Base-by-base conservation (phyloP, 1,140 invertebrate species). In the Drosophila sp. region DNA sequence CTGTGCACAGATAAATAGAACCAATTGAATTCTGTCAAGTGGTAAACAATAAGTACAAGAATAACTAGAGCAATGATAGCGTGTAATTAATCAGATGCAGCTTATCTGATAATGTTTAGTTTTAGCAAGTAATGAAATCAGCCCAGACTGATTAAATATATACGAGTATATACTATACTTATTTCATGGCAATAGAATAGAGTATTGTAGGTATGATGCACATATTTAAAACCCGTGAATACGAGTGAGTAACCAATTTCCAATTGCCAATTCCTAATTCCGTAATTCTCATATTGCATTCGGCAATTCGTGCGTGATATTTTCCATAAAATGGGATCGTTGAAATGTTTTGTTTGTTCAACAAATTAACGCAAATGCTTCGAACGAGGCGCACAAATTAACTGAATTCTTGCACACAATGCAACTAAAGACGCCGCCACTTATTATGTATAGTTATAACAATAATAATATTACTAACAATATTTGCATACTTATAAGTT, bases 301-400 rank as follows among this genome's bases (percentile, higher is more conserved):
- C 27, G 16, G 34, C 43, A 38, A 50, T 38, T 64, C 43, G 81
- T 86, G 74, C 81, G 81, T 86, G 82, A 84, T 58, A 76, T 82
- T 87, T 84, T 27, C 45, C 75, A 62, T 45, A 80, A 78, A 86
- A 80, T 65, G 43, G 27, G 46, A 29, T 46, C 36, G 54, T 62
- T 64, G 51, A 75, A 72, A 81, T 81, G 81, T 86, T 86, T 86
- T 81, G 81, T 86, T 86, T 86, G 81, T 57, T 75, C 66, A 78
- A 82, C 82, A 78, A 86, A 86, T 81, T 84, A 63, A 62, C 80
- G 75, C 81, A 84, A 78, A 77, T 40, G 70, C 48, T 62, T 16
- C 51, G 50, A 76, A 69, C 18, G 65, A 75, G 65, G 50, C 64
- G 58, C 69, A 80, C 62, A 75, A 81, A 80, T 78, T 78, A 64